phyloP scores from a whole-genome alignment of 2,888 invertebrate species.

The Taphrorychus bicolor region DNA sequence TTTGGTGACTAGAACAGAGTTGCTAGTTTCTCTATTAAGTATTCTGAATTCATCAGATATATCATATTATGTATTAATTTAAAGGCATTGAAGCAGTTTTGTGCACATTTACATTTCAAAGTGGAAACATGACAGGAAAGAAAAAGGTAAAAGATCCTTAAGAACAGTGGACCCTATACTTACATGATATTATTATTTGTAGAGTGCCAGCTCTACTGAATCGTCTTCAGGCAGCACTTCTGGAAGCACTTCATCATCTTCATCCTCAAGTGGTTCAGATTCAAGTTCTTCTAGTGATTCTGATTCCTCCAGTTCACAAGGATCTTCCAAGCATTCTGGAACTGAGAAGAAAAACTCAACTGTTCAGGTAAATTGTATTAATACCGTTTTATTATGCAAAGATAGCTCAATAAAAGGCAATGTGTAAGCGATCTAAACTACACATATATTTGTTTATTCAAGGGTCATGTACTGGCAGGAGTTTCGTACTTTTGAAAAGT shows the following conservation, averaged over 20 bases:
- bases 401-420: too few relatives aligned
- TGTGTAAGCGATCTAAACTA: too few relatives aligned
- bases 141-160: not conserved
- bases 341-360: slow-evolving; percentile 55
- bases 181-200: not conserved
- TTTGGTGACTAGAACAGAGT: too few relatives aligned
- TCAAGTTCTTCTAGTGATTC: slow-evolving; percentile 75
- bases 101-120: not conserved
- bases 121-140: not conserved
- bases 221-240: slow-evolving; percentile 72
- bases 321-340: slow-evolving; percentile 54
- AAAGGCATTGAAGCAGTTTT: too few relatives aligned
- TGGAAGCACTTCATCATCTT: slow-evolving; percentile 72
- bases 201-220: slow-evolving; percentile 61
- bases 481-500: too few relatives aligned
- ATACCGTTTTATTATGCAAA: not conserved
- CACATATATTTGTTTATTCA: too few relatives aligned
- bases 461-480: too few relatives aligned
- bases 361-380: slow-evolving; percentile 43
- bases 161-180: too few relatives aligned
- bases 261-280: slow-evolving; percentile 73
- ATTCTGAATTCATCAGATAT: too few relatives aligned
- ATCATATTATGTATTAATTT: too few relatives aligned
- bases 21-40: too few relatives aligned
- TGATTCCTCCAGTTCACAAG: slow-evolving; percentile 69